Conservation (phyloP, 2,113 vertebrate species). For the Plotosus lineatus region DNA sequence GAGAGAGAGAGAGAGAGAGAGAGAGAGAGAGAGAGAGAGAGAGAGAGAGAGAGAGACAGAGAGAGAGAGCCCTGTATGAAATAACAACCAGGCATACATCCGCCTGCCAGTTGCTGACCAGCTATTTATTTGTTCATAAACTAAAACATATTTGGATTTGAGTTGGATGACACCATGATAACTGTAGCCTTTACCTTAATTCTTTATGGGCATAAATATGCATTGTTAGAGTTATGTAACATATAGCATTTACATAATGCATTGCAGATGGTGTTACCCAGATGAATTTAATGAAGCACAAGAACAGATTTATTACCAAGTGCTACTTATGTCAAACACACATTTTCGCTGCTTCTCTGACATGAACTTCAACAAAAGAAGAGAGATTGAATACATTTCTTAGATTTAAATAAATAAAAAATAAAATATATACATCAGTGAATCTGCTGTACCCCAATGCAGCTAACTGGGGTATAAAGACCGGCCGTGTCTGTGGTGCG, state of each 20-base stretch:
- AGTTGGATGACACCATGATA: neutral
- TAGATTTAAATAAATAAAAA: neutral
- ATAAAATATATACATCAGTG: neutral
- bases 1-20: too few species aligned
- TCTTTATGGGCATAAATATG: neutral
- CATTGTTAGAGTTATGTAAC: slow-evolving; percentile 5
- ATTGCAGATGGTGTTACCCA: neutral
- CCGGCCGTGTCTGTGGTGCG: too few species aligned
- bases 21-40: too few species aligned
- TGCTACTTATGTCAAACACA: neutral
- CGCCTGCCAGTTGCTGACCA: neutral
- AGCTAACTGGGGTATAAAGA: too few species aligned
- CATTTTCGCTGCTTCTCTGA: slow-evolving; percentile 1
- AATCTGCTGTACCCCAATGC: too few species aligned
- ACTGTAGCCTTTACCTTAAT: neutral
- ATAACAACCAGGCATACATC: neutral
- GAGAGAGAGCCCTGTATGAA: too few species aligned
- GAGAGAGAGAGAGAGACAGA: too few species aligned
- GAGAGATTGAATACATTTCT: neutral
- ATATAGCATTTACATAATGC: neutral
- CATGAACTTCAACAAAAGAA: neutral
- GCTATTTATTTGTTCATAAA: neutral
- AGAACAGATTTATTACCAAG: slow-evolving; percentile 3
- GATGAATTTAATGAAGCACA: slow-evolving; percentile 1
- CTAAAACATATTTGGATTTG: neutral